Evolutionary conservation across 1,140 invertebrate genomes (phyloP), one percentile per base, ranked within the genome.

Genomic region (Aphelenchoides fujianensis): DNA sequence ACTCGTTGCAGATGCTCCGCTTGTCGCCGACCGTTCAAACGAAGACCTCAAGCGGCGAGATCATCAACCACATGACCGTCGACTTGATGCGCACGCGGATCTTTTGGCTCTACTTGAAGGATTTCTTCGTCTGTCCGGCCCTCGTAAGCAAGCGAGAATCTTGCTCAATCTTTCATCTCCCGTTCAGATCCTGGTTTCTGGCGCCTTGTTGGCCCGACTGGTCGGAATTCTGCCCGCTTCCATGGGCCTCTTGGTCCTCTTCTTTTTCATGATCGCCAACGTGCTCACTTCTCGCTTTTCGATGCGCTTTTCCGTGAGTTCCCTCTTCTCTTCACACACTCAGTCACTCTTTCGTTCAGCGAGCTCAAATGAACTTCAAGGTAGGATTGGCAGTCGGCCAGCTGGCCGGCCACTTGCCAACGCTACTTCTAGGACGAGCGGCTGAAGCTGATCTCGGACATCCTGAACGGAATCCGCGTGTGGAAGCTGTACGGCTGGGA

Each of bases 401-500:
- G 41, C n/a, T n/a, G 88, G n/a, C n/a, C n/a, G n/a, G n/a, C n/a
- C n/a, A n/a, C n/a, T n/a, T n/a, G n/a, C n/a, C n/a, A n/a, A n/a
- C n/a, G n/a, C n/a, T n/a, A n/a, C n/a, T n/a, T n/a, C n/a, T n/a
- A n/a, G 63, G 89, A 90, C 74, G 72, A 82, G 37, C 84, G 90
- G 73, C 81, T 89, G 0, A 83, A 82, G 34, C 79, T 87, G 0
- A 87, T 89, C 67, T 86, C 84, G 57, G 88, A 89, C 78, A 83
- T 88, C 27, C 75, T 89, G 3, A 85, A 86, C 41, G 85, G 84
- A 69, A 88, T 89, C 28, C 88, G 90, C 85, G 88, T 91, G 68
- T 89, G 93, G 63, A 93, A 94, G 86, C 88, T 94, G 55, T 91
- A 95, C 84, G 90, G 92, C n/a, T 97, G 94, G 94, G 94, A 98